Evolutionary conservation across 2,888 invertebrate species (phyloP), one percentile per base, ranked within the genome.

Genomic region (Imbricaverruca yamaguchii): DNA sequence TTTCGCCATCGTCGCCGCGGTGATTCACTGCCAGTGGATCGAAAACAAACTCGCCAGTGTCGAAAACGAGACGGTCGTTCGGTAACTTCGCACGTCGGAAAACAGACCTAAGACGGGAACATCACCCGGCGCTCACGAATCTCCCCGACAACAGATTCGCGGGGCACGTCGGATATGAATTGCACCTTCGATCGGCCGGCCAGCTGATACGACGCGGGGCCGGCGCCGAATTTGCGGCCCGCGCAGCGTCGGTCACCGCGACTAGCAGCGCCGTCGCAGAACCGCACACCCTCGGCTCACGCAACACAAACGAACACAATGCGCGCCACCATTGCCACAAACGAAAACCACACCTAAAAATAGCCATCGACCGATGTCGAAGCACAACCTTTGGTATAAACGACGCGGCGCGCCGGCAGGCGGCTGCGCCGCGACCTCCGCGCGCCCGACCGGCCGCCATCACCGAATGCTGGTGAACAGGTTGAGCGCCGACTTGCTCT

Each of bases 401-500:
- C 2, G 18, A 21, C 9, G 74, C 55, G 67, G 67, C 12, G 15
- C 12, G 39, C 25, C 11, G 23, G 25, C n/a, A 10, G 4, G 3
- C 6, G 63, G n/a, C n/a, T n/a, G 63, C 21, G 63, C 63, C 63
- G n/a, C 7, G 63, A n/a, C n/a, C n/a, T n/a, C n/a, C n/a, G 57
- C 13, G 57, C 57, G 9, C 57, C 9, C 39, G 39, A 15, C 69
- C 13, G 12, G 4, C 12, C 69, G 3, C 2, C 74, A 55, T 74
- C 57, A 79, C 57, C 78, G 56, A 23, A 79, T 57, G 56, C 78
- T 79, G 78, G 96, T 94, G 88, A 96, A 97, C 56, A 97, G 89
- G 89, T 96, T 97, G 82, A 97, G 90, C 81, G 96, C 95, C 83
- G 96, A 96, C 87, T 96, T 94, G 85, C 95, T 95, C 87, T 96